Percentiles rank a stretch among this genome's conserved stretches.
Evolutionary conservation across 2,888 invertebrate genomes (phyloP).

Genomic region (Campoplex capitator): DNA sequence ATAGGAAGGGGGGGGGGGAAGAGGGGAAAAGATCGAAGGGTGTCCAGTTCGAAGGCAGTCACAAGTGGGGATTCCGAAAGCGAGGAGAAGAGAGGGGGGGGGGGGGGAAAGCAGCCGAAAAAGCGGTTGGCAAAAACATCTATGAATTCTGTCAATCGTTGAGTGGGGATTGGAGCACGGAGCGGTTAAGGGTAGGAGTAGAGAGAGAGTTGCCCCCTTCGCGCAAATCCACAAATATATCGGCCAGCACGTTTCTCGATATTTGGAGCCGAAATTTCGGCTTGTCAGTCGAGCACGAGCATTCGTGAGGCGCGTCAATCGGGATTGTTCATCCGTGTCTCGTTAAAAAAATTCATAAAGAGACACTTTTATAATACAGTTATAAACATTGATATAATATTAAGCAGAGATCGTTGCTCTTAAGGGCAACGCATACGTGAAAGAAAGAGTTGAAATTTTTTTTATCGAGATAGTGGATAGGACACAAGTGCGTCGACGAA

Average conservation of each 20-base stretch:
- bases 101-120: constrained; percentile 39
- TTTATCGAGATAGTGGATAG: constrained; percentile 48
- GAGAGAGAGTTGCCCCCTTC: constrained; percentile 70
- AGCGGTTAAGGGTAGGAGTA: constrained; percentile 73
- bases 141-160: constrained; percentile 67
- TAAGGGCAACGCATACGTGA: neutral
- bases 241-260: constrained; percentile 67
- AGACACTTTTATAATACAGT: neutral
- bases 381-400: neutral
- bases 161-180: constrained; percentile 63
- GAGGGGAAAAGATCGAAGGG: constrained; percentile 38
- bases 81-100: constrained; percentile 5
- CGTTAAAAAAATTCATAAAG: neutral
- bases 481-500: constrained; percentile 28
- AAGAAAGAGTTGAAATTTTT: constrained; percentile 44
- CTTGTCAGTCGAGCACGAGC: constrained; percentile 73
- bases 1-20: neutral
- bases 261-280: constrained; percentile 66
- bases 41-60: constrained; percentile 10
- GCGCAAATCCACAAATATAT: constrained; percentile 71
- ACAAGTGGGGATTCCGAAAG: constrained; percentile 23
- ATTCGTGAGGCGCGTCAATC: constrained; percentile 58
- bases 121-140: constrained; percentile 58
- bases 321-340: constrained; percentile 18
- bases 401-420: neutral